These are phyloP conservation scores for Nettapus auritus DNA, from an alignment of 2,113 vertebrate species.

Conservation along the genomic window DNA sequence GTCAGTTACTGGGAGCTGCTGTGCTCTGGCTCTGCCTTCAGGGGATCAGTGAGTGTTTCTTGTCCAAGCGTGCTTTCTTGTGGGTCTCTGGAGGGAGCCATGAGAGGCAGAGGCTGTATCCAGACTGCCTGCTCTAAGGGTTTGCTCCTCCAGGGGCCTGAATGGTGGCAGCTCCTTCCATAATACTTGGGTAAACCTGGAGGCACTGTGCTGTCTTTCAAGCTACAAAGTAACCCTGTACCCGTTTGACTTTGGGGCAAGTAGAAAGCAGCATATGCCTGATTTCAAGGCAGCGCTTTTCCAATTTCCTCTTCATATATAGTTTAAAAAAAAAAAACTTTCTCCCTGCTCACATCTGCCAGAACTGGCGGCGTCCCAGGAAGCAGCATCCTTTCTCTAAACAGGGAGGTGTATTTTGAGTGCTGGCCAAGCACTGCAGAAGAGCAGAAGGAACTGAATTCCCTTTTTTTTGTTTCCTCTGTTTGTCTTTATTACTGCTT, in stretches of 20 bases:
- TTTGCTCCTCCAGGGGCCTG: not conserved
- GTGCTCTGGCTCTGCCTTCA: not conserved
- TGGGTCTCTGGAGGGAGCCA: not conserved
- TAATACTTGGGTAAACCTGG: not conserved
- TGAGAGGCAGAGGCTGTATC: not conserved
- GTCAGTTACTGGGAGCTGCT: not conserved
- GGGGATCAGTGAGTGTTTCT: not conserved
- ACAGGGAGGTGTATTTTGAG: not conserved
- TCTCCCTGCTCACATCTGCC: not conserved
- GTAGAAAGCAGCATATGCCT: not conserved
- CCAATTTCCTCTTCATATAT: not conserved
- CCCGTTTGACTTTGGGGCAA: not conserved
- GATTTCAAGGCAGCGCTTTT: not conserved
- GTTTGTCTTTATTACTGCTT: not conserved
- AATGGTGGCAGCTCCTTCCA: not conserved
- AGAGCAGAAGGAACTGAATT: not conserved
- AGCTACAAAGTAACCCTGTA: not conserved
- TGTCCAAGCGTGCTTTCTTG: not conserved
- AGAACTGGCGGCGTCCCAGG: not conserved
- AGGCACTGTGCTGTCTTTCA: not conserved
- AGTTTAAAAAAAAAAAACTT: not conserved
- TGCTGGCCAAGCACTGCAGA: not conserved
- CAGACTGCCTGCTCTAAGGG: not conserved
- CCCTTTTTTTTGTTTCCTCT: not conserved
- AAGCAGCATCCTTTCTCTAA: not conserved